These are phyloP conservation scores for Furcifer pardalis DNA, from an alignment of 2,797 vertebrate genomes.

Conservation along the genomic window DNA sequence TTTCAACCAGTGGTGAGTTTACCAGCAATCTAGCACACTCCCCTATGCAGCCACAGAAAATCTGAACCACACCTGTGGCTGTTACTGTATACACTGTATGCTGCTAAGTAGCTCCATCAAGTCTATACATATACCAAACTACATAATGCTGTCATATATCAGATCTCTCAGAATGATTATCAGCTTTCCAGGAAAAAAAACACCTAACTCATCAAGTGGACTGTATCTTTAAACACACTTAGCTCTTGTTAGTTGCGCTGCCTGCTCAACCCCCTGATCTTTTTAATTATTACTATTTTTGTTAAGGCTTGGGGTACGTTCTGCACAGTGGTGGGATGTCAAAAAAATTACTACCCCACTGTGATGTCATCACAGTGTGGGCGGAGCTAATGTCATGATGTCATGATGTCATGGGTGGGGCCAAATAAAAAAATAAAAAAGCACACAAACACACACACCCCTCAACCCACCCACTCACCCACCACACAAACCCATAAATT, in stretches of 20 bases:
- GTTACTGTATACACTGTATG: not conserved
- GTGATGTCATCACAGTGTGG: no score
- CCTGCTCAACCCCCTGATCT: not conserved
- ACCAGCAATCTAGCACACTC: not conserved
- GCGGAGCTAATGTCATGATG: no score
- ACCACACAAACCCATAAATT: no score
- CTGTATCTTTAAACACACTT: not conserved
- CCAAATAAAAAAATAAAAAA: no score
- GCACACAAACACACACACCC: no score
- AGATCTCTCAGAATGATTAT: constrained; percentile 3
- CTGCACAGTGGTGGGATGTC: no score
- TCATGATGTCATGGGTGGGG: no score
- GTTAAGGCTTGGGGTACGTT: not conserved
- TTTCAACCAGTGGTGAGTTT: not conserved
- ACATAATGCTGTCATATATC: not conserved
- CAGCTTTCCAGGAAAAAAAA: not conserved
- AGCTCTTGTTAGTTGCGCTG: not conserved
- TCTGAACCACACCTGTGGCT: not conserved
- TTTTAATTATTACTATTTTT: no score
- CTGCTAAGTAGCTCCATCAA: not conserved
- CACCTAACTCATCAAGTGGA: constrained; percentile 15
- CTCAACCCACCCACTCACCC: no score
- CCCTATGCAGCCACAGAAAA: not conserved
- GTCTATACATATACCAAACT: not conserved
- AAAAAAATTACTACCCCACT: no score